phyloP scores from a whole-genome alignment of 2,888 invertebrate species.

The Hypselothyrea guttata region DNA sequence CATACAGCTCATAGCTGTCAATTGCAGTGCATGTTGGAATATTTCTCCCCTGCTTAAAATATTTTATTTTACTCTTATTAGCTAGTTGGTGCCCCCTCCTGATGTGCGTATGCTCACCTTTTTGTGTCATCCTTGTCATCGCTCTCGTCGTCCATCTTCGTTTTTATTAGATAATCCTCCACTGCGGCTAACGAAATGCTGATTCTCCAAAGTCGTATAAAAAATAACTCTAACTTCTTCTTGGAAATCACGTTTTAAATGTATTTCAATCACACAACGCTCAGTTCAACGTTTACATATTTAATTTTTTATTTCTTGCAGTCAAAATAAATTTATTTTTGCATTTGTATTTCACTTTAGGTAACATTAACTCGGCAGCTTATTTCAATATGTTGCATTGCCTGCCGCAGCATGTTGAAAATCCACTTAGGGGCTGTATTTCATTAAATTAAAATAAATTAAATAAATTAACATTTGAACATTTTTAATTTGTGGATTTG shows the following conservation, averaged over 20 bases:
- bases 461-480: no score
- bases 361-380: slow-evolving; percentile 71
- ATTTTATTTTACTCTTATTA: background rate
- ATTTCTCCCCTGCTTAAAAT: no score
- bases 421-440: no score
- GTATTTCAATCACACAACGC: background rate
- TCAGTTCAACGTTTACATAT: slow-evolving; percentile 26
- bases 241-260: slow-evolving; percentile 1
- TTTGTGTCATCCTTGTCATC: slow-evolving; percentile 93
- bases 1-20: slow-evolving; percentile 55
- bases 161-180: slow-evolving; percentile 63
- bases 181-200: slow-evolving; percentile 30
- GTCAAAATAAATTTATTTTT: slow-evolving; percentile 7
- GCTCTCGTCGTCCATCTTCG: slow-evolving; percentile 89
- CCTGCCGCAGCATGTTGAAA: slow-evolving; percentile 57
- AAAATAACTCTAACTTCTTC: background rate
- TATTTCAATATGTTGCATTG: slow-evolving; percentile 53
- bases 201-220: slow-evolving; percentile 8
- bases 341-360: slow-evolving; percentile 30
- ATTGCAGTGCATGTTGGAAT: slow-evolving; percentile 36
- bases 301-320: slow-evolving; percentile 18
- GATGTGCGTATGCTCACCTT: slow-evolving; percentile 84
- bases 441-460: no score
- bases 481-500: no score
- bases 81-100: no score